Base-by-base conservation (phyloP, 2,113 vertebrate species). In the Tyrannus savana region DNA sequence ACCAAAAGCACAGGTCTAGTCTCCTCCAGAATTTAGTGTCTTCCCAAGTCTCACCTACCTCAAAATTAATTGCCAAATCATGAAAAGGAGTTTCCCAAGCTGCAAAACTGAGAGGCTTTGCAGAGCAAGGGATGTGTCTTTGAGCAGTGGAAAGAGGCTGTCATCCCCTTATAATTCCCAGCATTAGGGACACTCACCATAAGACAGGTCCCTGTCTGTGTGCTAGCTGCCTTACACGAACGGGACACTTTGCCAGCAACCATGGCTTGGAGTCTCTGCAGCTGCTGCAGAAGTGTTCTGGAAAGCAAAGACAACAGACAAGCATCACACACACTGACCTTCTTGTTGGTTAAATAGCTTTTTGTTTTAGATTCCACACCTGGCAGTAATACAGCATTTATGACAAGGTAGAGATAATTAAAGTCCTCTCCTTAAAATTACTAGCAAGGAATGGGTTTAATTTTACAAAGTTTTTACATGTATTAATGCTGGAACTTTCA, bases 221-320 rank as follows among this genome's bases (percentile, higher is more conserved):
- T 99, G 93, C 99, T 98, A 2, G 98, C 98, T 76, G 98, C 97
- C 93, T 99, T 98, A 97, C 98, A 99, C 0, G 99, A 99, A 63
- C 98, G 99, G 37, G 98, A 98, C 69, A 99, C 98, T 96, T 99
- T 99, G 82, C 99, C 99, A 67, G 99, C 98, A 73, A 99, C 99
- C 96, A 98, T 41, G 17, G 98, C 98, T 98, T 99, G 99, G 77
- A 99, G 99, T 82, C 99, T 98, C 97, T 99, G 99, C 64, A 99
- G 96, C 96, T 99, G 99, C 97, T 99, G 99, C 85, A 99, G 97
- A 95, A 99, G 98, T 46, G 99, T 99, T 97, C 99, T 99, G 97
- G 60, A 92, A 91, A 83, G 37, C 49, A 94, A 95, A 56, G 63
- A 73, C 12, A 90, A 84, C 39, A 91, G 21, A 49, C 8, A 74